A percentile compares a stretch with the other conserved stretches of the same genome.
Evolutionary conservation across 2,888 invertebrate species (phyloP).

Genomic region (Nebria brevicollis): DNA sequence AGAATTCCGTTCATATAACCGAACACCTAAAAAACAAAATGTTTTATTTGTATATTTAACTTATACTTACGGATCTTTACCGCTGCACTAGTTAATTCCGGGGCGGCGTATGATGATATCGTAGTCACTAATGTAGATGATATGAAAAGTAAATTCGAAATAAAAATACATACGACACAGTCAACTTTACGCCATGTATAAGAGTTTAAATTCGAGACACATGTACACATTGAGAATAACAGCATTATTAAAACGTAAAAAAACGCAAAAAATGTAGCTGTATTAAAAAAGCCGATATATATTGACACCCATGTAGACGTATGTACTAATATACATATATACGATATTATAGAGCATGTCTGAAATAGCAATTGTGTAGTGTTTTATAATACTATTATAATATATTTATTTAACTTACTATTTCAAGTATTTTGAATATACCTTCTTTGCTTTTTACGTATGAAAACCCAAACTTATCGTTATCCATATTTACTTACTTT

Average conservation of each 20-base stretch:
- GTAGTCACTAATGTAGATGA: slow-evolving; percentile 8
- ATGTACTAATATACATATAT: slow-evolving; percentile 19
- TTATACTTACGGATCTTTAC: not conserved
- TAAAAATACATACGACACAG: slow-evolving; percentile 12
- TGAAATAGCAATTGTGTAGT: slow-evolving; percentile 13
- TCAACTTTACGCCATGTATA: slow-evolving; percentile 18
- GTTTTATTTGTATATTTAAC: not conserved
- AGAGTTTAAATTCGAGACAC: not conserved
- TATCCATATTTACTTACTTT: slow-evolving; percentile 21
- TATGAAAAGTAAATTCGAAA: slow-evolving; percentile 25
- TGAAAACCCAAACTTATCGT: slow-evolving; percentile 9
- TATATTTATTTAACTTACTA: slow-evolving; percentile 8
- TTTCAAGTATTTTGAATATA: slow-evolving; percentile 26
- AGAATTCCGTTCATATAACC: slow-evolving; percentile 28
- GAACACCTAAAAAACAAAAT: slow-evolving; percentile 13
- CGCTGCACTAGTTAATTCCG: slow-evolving; percentile 6
- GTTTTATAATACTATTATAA: not conserved
- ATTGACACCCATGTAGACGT: not conserved
- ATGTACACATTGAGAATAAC: slow-evolving; percentile 17
- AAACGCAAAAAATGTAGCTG: slow-evolving; percentile 7
- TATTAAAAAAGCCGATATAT: slow-evolving; percentile 7
- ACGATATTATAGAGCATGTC: slow-evolving; percentile 30
- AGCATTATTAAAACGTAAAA: slow-evolving; percentile 25
- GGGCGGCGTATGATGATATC: not conserved
- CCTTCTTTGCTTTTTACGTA: slow-evolving; percentile 25